Evolutionary conservation across 2,113 vertebrate species (phyloP), one percentile per base, ranked within the genome.

Genomic region (Mugil cephalus): DNA sequence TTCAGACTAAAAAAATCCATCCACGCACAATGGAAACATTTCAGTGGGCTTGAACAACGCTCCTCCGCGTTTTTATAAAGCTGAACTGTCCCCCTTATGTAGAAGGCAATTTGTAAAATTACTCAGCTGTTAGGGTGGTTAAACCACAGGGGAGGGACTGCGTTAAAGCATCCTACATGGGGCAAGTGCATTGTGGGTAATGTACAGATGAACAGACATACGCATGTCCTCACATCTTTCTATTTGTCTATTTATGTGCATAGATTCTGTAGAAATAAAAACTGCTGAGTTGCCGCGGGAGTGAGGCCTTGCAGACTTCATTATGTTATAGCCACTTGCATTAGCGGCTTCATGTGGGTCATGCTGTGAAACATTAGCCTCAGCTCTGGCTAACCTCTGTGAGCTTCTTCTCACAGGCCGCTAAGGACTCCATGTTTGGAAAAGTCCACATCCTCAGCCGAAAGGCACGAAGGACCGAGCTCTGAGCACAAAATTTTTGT

Each of bases 311-410:
- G 24, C 24, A 34, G 73, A 82, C 82, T 86, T 76, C 78, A 78
- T 87, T 86, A 84, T 56, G 75, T 81, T 60, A 71, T n/a, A 46
- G 74, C 63, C 69, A 82, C 77, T 81, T 78, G 73, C 70, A 76
- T 86, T 64, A 73, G 75, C 36, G 17, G 39, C 55, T 43, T 54
- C 18, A 4, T 10, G 11, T n/a, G 52, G 59, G 54, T 38, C 74
- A 69, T 64, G 67, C 79, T 79, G 82, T 76, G 75, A 80, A 30
- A 30, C 69, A 74, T 83, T 34, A 69, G 61, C 80, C 63, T 68
- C 5, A 39, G 50, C 58, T 54, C 68, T 70, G 65, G 51, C 45
- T 66, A 54, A 58, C 76, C 65, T 74, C 4, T 52, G 40, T 55
- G 18, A 73, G 62, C 63, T 24, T 18, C 62, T 10, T 43, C 39